Evolutionary conservation across 2,113 vertebrate genomes (phyloP).

Genomic region (Cichladusa arquata): DNA sequence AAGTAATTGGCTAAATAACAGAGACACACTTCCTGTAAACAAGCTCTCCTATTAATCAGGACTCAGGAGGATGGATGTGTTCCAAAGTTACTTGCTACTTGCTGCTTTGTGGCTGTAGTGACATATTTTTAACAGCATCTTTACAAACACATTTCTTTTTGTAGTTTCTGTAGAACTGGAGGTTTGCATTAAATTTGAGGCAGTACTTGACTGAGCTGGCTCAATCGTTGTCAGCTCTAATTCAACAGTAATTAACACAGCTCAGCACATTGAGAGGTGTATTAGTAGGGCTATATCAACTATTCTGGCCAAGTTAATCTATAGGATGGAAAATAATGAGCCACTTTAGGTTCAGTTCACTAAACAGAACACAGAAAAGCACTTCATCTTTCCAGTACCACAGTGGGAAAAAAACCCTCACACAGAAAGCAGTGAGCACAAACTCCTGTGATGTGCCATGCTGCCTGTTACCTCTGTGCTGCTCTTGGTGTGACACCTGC

Average conservation of each 20-base stretch:
- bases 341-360: background rate
- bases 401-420: rapidly evolving
- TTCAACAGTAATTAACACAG: background rate
- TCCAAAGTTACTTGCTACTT: background rate
- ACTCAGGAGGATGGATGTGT: background rate
- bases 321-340: background rate
- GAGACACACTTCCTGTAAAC: background rate
- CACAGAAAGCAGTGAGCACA: background rate
- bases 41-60: background rate
- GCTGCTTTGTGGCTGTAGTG: background rate
- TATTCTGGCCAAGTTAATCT: background rate
- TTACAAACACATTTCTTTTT: background rate
- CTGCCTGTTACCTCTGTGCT: background rate
- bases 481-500: background rate
- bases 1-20: conserved; percentile 19
- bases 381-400: background rate
- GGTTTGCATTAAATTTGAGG: background rate
- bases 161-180: background rate
- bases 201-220: background rate
- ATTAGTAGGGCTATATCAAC: background rate
- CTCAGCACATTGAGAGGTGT: background rate
- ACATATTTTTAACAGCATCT: background rate
- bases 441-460: background rate
- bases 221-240: background rate
- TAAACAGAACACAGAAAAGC: background rate